Evolutionary conservation across 2,797 vertebrate species (phyloP), one percentile per base, ranked within the genome.

Genomic region (Enteromius thamalakanensis): DNA sequence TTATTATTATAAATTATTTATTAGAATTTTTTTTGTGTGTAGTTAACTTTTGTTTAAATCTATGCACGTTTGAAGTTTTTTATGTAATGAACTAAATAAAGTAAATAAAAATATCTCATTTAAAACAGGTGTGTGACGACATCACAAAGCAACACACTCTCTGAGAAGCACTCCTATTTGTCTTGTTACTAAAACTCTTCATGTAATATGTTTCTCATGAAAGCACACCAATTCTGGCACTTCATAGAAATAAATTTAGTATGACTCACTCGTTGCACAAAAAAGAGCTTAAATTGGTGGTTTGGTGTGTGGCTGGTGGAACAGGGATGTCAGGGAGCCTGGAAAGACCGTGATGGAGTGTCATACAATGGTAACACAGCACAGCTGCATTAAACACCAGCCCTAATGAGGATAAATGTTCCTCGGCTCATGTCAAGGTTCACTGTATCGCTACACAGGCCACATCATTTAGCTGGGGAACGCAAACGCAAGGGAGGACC

Each of bases 331-430:
- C 49, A 26, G 37, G 55, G 62, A 17, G 47, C 71, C 81, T 82
- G 81, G 42, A 65, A 71, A 82, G 71, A 55, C 60, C 11, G 17
- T 68, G 62, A 82, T 82, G 72, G 62, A 82, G 71, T 82, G 74
- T 76, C 65, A 81, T 81, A 65, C 45, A 42, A 45, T 68, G 26
- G 76, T 72, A 82, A 71, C 79, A 77, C 65, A 47, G 49, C 76
- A 49, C 32, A 76, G 80, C 58, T 69, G 80, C 84, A 84, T 86
- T 87, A 80, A 81, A 84, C 71, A 75, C 26, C 26, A 34, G 64
- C 71, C 49, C 51, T 88, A 88, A 87, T 86, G 80, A 89, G 84
- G 78, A 89, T 83, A 81, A 85, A 87, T 83, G 80, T 76, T 87
- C 70, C 80, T n/a, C 45, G 37, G 37, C 76, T 47, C 76, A 77